Percentiles rank a stretch among this genome's conserved stretches.
Evolutionary conservation across 2,113 vertebrate species (phyloP).

Genomic region (Triplophysa tibetana): DNA sequence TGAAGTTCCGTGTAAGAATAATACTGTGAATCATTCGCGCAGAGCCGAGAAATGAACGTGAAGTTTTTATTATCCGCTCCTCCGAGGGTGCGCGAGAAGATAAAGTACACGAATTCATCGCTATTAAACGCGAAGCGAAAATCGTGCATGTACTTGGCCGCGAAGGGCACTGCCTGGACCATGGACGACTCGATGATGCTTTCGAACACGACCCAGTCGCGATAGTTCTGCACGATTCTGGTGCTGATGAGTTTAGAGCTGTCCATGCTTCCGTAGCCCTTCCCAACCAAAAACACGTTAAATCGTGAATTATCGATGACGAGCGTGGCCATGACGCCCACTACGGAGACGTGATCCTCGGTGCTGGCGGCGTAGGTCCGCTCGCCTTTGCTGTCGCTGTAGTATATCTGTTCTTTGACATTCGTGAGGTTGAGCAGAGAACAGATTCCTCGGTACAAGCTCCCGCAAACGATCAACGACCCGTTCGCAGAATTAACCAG

Average conservation of each 20-base stretch:
- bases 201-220: slow-evolving; percentile 86
- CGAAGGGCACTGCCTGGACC: slow-evolving; percentile 81
- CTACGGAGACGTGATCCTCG: slow-evolving; percentile 85
- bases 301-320: slow-evolving; percentile 52
- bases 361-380: slow-evolving; percentile 93
- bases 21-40: slow-evolving; percentile 84
- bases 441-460: slow-evolving; percentile 91
- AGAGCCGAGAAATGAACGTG: slow-evolving; percentile 87
- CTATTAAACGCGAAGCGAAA: slow-evolving; percentile 84
- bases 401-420: slow-evolving; percentile 77
- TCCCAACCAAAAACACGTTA: slow-evolving; percentile 87
- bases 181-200: slow-evolving; percentile 84
- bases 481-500: slow-evolving; percentile 74
- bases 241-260: slow-evolving; percentile 94
- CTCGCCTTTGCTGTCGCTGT: slow-evolving; percentile 87
- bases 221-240: slow-evolving; percentile 78
- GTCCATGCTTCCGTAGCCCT: slow-evolving; percentile 88
- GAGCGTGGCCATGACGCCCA: slow-evolving; percentile 84
- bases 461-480: slow-evolving; percentile 86
- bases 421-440: slow-evolving; percentile 82
- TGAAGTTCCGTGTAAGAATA: slow-evolving; percentile 97
- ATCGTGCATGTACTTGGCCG: slow-evolving; percentile 77
- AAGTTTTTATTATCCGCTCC: slow-evolving; percentile 81
- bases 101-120: slow-evolving; percentile 82
- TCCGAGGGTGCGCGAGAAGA: slow-evolving; percentile 89